A percentile compares a stretch with the other conserved stretches of the same genome.
These are phyloP conservation scores for Acrocephalus scirpaceus DNA, from an alignment of 2,797 vertebrate genomes.

Conservation along the genomic window DNA sequence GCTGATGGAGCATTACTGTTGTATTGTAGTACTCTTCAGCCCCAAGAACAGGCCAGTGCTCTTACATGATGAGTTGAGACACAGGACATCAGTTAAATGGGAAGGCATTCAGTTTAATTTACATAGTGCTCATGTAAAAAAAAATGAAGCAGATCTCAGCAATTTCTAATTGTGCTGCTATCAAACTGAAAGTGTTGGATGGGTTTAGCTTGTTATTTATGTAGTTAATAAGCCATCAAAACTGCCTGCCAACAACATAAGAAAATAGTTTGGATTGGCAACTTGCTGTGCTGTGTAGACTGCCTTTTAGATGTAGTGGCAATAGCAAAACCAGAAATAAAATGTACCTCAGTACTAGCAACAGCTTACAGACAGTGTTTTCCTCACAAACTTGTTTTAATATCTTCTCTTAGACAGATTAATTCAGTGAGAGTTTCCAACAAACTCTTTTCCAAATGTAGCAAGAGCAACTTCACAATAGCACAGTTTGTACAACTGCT, in stretches of 20 bases:
- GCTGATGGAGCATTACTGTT: background rate
- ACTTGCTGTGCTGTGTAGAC: background rate
- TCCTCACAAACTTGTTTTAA: background rate
- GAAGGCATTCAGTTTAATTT: background rate
- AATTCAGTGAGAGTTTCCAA: background rate
- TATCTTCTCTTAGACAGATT: background rate
- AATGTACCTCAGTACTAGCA: background rate
- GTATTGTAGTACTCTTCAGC: background rate
- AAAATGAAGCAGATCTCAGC: background rate
- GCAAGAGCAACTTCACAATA: background rate
- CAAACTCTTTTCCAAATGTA: background rate
- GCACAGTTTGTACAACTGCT: background rate
- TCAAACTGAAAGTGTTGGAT: background rate
- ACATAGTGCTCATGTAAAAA: background rate
- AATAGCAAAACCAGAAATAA: background rate
- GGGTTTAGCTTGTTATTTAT: background rate
- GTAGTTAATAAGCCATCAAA: background rate
- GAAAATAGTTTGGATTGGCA: background rate
- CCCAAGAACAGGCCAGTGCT: background rate
- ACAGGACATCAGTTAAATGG: background rate
- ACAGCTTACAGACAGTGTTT: background rate
- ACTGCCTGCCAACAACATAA: background rate
- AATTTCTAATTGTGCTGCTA: background rate
- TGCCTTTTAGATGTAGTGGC: background rate
- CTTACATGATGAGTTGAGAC: background rate